A percentile compares a stretch with the other conserved stretches of the same genome.
Evolutionary conservation across 2,113 vertebrate genomes (phyloP).

Genomic region (Hiodon alosoides): DNA sequence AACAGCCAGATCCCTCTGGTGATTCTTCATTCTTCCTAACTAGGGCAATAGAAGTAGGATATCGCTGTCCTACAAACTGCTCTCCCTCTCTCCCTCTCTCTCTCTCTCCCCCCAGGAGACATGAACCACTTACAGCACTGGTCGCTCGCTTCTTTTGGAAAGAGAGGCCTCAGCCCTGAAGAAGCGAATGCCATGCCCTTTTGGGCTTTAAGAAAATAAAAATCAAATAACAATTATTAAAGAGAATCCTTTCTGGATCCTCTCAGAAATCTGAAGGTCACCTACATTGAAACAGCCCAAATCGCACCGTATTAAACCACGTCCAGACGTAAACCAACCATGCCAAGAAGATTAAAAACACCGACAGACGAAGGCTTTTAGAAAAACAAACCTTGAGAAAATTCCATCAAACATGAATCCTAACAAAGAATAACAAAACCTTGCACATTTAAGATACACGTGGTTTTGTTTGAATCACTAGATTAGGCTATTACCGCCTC

Average conservation of each 20-base stretch:
- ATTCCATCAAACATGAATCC: too few species aligned
- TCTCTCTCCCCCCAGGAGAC: slow-evolving; percentile 12
- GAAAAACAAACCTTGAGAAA: too few species aligned
- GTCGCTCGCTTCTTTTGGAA: slow-evolving; percentile 45
- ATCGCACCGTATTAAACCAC: too few species aligned
- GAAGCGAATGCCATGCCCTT: background rate
- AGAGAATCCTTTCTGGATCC: background rate
- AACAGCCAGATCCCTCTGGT: slow-evolving; percentile 28
- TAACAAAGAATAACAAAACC: too few species aligned
- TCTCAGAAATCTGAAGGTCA: too few species aligned
- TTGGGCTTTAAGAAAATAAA: slow-evolving; percentile 5
- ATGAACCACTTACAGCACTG: slow-evolving; percentile 53
- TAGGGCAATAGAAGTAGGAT: slow-evolving; percentile 28
- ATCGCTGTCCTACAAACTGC: slow-evolving; percentile 30
- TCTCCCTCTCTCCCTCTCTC: background rate
- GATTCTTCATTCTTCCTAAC: slow-evolving; percentile 32
- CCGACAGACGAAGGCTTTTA: too few species aligned
- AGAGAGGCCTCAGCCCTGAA: background rate
- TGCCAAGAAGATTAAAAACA: too few species aligned
- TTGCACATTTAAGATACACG: too few species aligned
- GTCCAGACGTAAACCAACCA: too few species aligned
- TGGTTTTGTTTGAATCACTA: too few species aligned
- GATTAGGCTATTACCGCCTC: too few species aligned
- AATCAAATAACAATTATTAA: background rate
- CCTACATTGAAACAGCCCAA: too few species aligned